Base-by-base conservation (phyloP, 2,797 vertebrate species). In the Zalophus californianus region DNA sequence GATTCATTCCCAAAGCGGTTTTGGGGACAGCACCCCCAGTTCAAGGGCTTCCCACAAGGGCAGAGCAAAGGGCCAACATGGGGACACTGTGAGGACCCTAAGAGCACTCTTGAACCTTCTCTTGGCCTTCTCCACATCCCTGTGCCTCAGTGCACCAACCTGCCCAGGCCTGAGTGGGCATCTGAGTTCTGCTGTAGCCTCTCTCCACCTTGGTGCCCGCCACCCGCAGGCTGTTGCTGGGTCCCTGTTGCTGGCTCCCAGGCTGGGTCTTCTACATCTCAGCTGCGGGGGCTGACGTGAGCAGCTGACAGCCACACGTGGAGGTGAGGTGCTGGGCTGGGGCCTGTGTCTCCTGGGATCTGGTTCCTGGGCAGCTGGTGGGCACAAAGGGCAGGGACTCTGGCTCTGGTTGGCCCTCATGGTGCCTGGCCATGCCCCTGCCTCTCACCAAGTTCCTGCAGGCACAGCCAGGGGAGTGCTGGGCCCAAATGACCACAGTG, bases 271-370 rank as follows among this genome's bases (percentile, higher is more conserved):
- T 72, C 77, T 27, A 4, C 11, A 38, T 58, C 83, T 18, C 27
- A 41, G 52, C 44, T 10, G 2, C 44, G 18, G 23, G 66, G 27
- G 38, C 21, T 20, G 11, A 35, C 0, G 0, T 16, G 82, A 60
- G 77, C 25, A 32, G 83, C 78, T 15, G 14, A 0, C 15, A 82
- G 82, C 73, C 29, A 32, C 2, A 4, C 3, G 0, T 25, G 32
- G 52, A 70, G 88, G 79, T 32, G 86, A 93, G 83, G 79, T 4
- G 21, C 29, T 54, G 68, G 91, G 70, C 72, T 2, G 60, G 7
- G 29, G 56, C 93, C 52, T 8, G 5, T 27, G 80, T 83, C 82
- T 91, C 64, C 78, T 50, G 78, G 79, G 92, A 72, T 18, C 44
- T 48, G 68, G 66, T 16, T 41, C 70, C 72, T 41, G 84, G 75